A percentile compares a stretch with the other conserved stretches of the same genome.
These are phyloP conservation scores for Hippoglossus hippoglossus DNA, from an alignment of 2,797 vertebrate species.

Conservation along the genomic window DNA sequence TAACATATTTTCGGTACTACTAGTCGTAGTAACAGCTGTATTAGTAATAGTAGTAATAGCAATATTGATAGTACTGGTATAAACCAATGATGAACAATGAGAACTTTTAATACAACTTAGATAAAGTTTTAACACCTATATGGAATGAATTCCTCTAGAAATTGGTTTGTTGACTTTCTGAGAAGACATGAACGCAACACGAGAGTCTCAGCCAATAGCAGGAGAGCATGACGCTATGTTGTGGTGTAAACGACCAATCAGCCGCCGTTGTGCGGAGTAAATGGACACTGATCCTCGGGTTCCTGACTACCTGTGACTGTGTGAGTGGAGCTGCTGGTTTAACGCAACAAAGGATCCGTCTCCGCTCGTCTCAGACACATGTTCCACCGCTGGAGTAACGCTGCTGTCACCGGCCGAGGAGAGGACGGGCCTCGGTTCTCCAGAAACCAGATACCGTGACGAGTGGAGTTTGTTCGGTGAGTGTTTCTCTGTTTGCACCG, in stretches of 20 bases:
- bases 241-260: constrained; percentile 64
- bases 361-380: constrained; percentile 21
- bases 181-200: constrained; percentile 19
- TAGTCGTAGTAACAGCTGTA: too few species aligned
- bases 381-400: constrained; percentile 40
- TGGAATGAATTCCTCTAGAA: too few species aligned
- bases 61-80: neutral
- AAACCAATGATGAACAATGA: too few species aligned
- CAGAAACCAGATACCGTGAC: constrained; percentile 34
- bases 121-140: too few species aligned
- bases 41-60: neutral
- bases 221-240: constrained; percentile 34
- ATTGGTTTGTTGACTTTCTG: neutral
- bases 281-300: constrained; percentile 46
- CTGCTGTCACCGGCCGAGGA: constrained; percentile 6
- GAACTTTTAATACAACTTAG: too few species aligned
- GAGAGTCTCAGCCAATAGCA: constrained; percentile 53
- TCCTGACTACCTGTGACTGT: constrained; percentile 24
- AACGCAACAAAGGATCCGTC: constrained; percentile 73
- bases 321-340: constrained; percentile 39
- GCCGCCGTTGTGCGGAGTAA: constrained; percentile 50
- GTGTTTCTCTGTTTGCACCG: constrained; percentile 68
- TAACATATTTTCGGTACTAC: neutral
- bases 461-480: constrained; percentile 66
- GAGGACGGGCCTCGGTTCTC: neutral